These are phyloP conservation scores for Xiphorhynchus erythropygius DNA, from an alignment of 2,797 vertebrate genomes.

Conservation along the genomic window DNA sequence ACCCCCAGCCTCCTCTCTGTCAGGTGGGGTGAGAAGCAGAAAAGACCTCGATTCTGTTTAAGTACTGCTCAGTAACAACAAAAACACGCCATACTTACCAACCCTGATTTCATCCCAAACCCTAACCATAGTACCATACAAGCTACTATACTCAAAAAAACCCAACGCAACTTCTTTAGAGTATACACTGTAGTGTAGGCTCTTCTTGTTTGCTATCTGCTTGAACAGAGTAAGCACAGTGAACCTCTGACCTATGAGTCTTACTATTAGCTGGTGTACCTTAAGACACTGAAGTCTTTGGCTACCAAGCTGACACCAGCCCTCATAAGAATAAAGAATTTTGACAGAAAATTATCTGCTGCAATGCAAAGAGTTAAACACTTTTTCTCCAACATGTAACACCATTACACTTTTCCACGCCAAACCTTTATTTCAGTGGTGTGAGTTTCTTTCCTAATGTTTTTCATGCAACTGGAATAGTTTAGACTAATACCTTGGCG, in stretches of 20 bases:
- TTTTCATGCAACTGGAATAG: not conserved
- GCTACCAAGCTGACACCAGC: not conserved
- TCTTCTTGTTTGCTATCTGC: not conserved
- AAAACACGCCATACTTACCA: not conserved
- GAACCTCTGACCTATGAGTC: not conserved
- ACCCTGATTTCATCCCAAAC: not conserved
- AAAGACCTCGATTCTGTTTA: not conserved
- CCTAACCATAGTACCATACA: not conserved
- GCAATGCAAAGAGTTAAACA: not conserved
- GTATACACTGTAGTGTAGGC: not conserved
- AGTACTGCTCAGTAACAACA: not conserved
- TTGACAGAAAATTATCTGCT: not conserved
- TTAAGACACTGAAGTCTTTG: not conserved
- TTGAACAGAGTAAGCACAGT: not conserved
- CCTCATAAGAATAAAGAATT: not conserved
- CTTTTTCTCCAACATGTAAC: not conserved
- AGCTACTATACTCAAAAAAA: not conserved
- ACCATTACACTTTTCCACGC: not conserved
- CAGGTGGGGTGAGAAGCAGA: not conserved
- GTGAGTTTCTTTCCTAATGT: not conserved
- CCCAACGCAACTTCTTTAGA: not conserved
- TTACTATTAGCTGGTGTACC: not conserved
- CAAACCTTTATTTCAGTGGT: not conserved
- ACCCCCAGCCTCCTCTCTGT: not conserved
- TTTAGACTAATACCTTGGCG: not conserved